Evolutionary conservation across 2,113 vertebrate species (phyloP), one percentile per base, ranked within the genome.

Genomic region (Kryptolebias marmoratus): DNA sequence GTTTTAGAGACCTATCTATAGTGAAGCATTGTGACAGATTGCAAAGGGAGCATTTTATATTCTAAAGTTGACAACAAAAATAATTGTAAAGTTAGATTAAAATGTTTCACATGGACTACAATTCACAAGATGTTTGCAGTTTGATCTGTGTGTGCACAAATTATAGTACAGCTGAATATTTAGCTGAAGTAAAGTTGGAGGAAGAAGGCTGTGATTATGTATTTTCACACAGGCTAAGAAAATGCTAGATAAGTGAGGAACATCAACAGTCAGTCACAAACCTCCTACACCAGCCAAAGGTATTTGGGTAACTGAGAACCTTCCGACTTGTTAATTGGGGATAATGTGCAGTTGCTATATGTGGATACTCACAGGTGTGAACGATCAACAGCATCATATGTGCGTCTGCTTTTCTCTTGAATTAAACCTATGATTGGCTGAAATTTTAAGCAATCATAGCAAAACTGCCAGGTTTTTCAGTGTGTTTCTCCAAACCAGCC

Each of bases 401-500:
- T 10, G 45, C 63, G 42, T 36, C 48, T 81, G 44, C 9, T 67
- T 15, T 5, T 54, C 45, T 54, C 15, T 22, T 31, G 22, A 73
- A 77, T 59, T 57, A 75, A 81, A 64, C 28, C 75, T 44, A 50
- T 59, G 54, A 71, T 66, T 82, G 70, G 58, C 36, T 71, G 73
- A 82, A 61, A 22, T 59, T 78, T 73, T 71, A 65, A 45, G 52
- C 52, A 50, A 85, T 79, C 36, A 54, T 58, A 36, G 39, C 71
- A 44, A 81, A 83, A 83, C 61, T 59, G 60, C 55, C 64, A 67
- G 62, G 50, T 70, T 50, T 75, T 52, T 18, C 45, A 53, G 54
- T 71, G 44, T 61, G 39, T 73, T 1, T 31, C 58, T 81, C 71
- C 74, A 82, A 75, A 75, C 27, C 58, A 45, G 64, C 58, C 58